Evolutionary conservation across 92 coral and sea anemone genomes (phyloP).

Genomic region (Heteractis magnifica): DNA sequence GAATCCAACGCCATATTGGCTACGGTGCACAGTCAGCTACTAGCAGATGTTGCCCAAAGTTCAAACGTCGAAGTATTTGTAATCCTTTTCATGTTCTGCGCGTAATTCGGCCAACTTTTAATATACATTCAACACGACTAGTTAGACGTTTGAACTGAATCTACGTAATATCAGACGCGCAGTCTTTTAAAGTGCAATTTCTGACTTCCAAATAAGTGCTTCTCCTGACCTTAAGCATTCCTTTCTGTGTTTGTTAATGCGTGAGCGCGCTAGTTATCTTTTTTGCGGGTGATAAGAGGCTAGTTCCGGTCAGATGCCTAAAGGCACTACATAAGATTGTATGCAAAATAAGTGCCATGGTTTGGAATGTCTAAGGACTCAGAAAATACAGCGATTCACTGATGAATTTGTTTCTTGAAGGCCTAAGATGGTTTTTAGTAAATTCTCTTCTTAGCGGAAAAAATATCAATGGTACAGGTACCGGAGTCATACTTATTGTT

Average conservation of each 20-base stretch:
- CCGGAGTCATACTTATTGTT: too few relatives aligned
- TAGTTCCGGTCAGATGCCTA: conserved; percentile 21
- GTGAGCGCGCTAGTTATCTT: conserved; percentile 16
- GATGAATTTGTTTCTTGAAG: too few relatives aligned
- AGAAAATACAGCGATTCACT: too few relatives aligned
- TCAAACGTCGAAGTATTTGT: not conserved
- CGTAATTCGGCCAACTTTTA: not conserved
- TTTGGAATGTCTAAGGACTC: not conserved
- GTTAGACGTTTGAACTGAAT: not conserved
- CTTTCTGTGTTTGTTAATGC: conserved; percentile 7
- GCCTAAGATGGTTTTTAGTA: too few relatives aligned
- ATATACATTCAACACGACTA: not conserved
- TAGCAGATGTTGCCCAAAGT: not conserved
- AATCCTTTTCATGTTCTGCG: not conserved
- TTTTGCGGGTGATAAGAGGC: conserved; percentile 30
- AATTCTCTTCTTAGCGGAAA: too few relatives aligned
- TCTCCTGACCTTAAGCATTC: conserved; percentile 9
- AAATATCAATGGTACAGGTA: too few relatives aligned
- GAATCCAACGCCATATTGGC: too few relatives aligned
- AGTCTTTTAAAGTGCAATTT: conserved; percentile 6
- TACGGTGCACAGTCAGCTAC: not conserved
- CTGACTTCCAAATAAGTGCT: not conserved
- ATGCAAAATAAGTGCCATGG: not conserved
- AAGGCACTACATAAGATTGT: not conserved
- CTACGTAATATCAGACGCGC: not conserved